These are phyloP conservation scores for Caenorhabditis sp. DNA, from an alignment of 2,888 invertebrate genomes.

Conservation along the genomic window DNA sequence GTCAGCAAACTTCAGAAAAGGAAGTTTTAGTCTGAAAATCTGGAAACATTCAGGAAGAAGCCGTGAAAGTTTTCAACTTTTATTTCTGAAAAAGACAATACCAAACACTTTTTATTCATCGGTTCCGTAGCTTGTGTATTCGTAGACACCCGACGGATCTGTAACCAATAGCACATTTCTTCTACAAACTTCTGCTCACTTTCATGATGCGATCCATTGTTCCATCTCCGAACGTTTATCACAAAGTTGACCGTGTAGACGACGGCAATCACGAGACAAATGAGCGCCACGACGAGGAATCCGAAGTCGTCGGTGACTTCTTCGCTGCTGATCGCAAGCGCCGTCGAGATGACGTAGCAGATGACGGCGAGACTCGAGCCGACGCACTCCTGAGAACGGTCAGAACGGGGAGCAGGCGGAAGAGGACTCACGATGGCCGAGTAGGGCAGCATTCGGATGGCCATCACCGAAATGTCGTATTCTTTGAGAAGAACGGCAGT, in stretches of 20 bases:
- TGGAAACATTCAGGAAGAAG: too few relatives aligned
- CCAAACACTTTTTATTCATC: constrained; percentile 6
- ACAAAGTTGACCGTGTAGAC: constrained; percentile 32
- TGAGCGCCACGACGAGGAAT: constrained; percentile 34
- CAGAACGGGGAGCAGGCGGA: neutral
- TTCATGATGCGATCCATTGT: constrained; percentile 39
- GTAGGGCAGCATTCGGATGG: constrained; percentile 52
- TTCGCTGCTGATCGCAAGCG: constrained; percentile 42
- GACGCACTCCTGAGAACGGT: constrained; percentile 37
- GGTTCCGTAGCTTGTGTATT: constrained; percentile 43
- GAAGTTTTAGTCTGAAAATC: constrained; percentile 79
- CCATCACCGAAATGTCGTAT: constrained; percentile 42
- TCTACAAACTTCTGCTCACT: constrained; percentile 18
- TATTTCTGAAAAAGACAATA: neutral
- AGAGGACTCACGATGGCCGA: constrained; percentile 36
- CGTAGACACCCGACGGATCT: constrained; percentile 38
- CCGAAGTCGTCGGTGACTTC: constrained; percentile 47
- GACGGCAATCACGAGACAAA: constrained; percentile 35
- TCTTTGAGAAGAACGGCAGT: constrained; percentile 48
- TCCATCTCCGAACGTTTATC: constrained; percentile 44
- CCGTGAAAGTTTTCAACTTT: too few relatives aligned
- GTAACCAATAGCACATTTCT: constrained; percentile 1
- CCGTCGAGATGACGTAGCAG: constrained; percentile 35
- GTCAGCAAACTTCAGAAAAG: constrained; percentile 59
- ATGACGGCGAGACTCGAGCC: constrained; percentile 36